These are phyloP conservation scores for Agrotis puta DNA, from an alignment of 2,888 invertebrate genomes.

Conservation along the genomic window DNA sequence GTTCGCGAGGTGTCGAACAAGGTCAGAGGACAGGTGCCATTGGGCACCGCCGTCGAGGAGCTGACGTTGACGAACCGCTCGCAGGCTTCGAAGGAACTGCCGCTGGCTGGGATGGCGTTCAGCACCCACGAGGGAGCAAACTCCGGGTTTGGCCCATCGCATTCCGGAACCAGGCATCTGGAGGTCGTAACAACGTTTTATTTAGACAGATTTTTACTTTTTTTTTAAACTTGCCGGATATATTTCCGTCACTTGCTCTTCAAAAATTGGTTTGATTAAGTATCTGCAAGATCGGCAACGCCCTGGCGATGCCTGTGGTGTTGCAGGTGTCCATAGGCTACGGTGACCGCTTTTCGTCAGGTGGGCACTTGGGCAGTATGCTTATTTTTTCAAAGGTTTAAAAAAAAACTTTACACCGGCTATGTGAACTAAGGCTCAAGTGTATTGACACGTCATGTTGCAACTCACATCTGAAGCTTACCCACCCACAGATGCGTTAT, in stretches of 20 bases:
- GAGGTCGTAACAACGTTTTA: neutral
- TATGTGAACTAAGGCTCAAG: no score
- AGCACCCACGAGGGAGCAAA: slow-evolving; percentile 79
- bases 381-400: no score
- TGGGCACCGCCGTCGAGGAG: slow-evolving; percentile 43
- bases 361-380: no score
- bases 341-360: no score
- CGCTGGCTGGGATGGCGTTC: slow-evolving; percentile 78
- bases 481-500: no score
- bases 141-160: slow-evolving; percentile 76
- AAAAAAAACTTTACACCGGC: no score
- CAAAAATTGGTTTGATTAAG: no score
- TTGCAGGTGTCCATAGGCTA: no score
- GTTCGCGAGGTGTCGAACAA: slow-evolving; percentile 76
- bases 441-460: no score
- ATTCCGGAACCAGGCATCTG: slow-evolving; percentile 82
- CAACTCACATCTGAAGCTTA: no score
- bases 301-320: no score
- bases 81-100: slow-evolving; percentile 78
- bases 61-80: slow-evolving; percentile 74
- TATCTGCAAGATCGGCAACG: no score
- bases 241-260: neutral
- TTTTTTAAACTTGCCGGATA: neutral
- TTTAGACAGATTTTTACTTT: neutral
- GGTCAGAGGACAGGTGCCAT: slow-evolving; percentile 76